Base-by-base conservation (phyloP, 2,797 vertebrate genomes). In the Argya squamiceps region DNA sequence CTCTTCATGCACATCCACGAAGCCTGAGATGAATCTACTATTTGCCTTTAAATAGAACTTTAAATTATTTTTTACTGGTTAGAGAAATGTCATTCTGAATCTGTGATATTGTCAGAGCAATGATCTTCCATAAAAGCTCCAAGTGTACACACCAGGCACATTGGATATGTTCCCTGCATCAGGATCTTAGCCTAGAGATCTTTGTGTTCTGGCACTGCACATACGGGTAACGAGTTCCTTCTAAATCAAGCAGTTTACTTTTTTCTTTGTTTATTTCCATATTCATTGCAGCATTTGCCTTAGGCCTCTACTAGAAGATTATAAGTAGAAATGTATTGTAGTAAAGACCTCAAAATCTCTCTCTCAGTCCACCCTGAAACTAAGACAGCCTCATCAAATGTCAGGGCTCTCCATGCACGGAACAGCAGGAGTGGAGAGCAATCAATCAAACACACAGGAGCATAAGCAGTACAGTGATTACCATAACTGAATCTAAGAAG, bases 401-500 rank as follows among this genome's bases (percentile, higher is more conserved):
- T 82, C 91, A 91, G 30, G 52, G 64, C 52, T 88, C 50, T 58
- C 47, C 1, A 0, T n/a, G 52, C 76, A 81, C 2, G 11, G 62
- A 86, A 43, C 50, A 55, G 37, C 37, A 34, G 74, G 47, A 95
- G 44, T 6, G 1, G 69, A 62, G 44, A 73, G 20, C 18, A 59
- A 87, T 92, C 68, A 82, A n/a, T 83, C 92, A 92, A 86, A 91
- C 37, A 69, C 18, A 2, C 58, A 67, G 74, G 19, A 81, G 39
- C 59, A 76, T 65, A 84, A 91, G 60, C 86, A 79, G 26, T n/a
- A n/a, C 81, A 32, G 41, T 84, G 80, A 93, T 94, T 95, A 89
- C 50, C 56, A 68, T 79, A 96, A 87, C 60, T 49, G 89, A 89
- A 93, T 84, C 71, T 74, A 85, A 70, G 75, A 92, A 70, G 41